phyloP scores from a whole-genome alignment of 2,797 vertebrate species.

The Brachyalestes nurse region DNA sequence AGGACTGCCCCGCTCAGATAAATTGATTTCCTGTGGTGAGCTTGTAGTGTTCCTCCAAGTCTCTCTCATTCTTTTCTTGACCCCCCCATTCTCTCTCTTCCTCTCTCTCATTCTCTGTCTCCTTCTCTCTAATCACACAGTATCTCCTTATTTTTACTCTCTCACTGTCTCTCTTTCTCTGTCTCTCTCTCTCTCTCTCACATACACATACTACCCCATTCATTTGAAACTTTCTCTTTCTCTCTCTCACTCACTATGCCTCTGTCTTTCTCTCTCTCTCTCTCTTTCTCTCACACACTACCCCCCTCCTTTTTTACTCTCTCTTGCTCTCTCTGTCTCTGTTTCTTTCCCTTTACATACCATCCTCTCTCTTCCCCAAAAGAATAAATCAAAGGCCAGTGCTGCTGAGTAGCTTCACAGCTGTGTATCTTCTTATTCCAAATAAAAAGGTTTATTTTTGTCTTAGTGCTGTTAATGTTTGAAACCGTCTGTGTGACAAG shows the following conservation, averaged over 20 bases:
- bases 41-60: conserved; percentile 66
- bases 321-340: conserved; percentile 1
- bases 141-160: conserved; percentile 26
- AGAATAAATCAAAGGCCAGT: conserved; percentile 78
- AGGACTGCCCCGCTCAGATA: conserved; percentile 75
- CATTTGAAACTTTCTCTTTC: conserved; percentile 36
- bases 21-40: conserved; percentile 80
- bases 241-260: conserved; percentile 14
- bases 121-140: conserved; percentile 40
- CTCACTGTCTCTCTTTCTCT: conserved; percentile 48
- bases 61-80: neutral
- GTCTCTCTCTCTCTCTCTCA: conserved; percentile 36
- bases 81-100: conserved; percentile 19
- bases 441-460: conserved; percentile 76
- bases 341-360: conserved; percentile 47
- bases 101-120: conserved; percentile 33
- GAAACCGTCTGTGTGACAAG: conserved; percentile 62
- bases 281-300: conserved; percentile 43
- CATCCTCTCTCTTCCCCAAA: conserved; percentile 67
- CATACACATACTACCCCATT: conserved; percentile 45
- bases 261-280: conserved; percentile 26
- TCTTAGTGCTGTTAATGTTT: conserved; percentile 77
- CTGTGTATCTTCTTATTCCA: conserved; percentile 72
- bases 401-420: conserved; percentile 65
- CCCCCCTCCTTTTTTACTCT: conserved; percentile 52